phyloP scores from a whole-genome alignment of 2,113 vertebrate species.

The Talpa occidentalis region DNA sequence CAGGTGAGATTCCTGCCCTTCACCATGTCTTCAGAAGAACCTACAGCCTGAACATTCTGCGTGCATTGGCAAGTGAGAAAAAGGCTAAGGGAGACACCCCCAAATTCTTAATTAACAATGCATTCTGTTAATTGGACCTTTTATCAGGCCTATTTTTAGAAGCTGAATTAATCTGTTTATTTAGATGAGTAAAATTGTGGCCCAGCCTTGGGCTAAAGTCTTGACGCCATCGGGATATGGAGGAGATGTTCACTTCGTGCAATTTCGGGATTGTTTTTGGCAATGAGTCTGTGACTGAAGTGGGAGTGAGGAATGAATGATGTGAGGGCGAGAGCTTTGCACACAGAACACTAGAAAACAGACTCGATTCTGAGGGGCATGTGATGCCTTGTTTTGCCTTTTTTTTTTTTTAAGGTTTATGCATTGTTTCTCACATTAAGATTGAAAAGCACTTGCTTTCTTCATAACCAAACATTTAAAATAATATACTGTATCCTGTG shows the following conservation, averaged over 20 bases:
- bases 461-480: neutral
- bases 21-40: constrained; percentile 83
- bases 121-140: neutral
- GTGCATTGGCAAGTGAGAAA: constrained; percentile 78
- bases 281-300: neutral
- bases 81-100: constrained; percentile 63
- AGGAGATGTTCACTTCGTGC: neutral
- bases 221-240: neutral
- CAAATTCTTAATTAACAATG: constrained; percentile 59
- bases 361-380: neutral
- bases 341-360: neutral
- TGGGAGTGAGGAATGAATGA: neutral
- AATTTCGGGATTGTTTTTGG: neutral
- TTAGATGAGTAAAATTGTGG: neutral
- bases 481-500: neutral
- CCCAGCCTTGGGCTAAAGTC: neutral
- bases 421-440: constrained; percentile 18
- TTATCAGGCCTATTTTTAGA: constrained; percentile 43
- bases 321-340: neutral
- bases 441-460: constrained; percentile 19
- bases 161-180: neutral
- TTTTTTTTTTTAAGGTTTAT: constrained; percentile 14
- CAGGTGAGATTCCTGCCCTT: constrained; percentile 84
- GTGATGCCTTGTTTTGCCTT: neutral
- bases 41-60: constrained; percentile 70